phyloP scores from a whole-genome alignment of 2,113 vertebrate species.

The Falco punctatus region DNA sequence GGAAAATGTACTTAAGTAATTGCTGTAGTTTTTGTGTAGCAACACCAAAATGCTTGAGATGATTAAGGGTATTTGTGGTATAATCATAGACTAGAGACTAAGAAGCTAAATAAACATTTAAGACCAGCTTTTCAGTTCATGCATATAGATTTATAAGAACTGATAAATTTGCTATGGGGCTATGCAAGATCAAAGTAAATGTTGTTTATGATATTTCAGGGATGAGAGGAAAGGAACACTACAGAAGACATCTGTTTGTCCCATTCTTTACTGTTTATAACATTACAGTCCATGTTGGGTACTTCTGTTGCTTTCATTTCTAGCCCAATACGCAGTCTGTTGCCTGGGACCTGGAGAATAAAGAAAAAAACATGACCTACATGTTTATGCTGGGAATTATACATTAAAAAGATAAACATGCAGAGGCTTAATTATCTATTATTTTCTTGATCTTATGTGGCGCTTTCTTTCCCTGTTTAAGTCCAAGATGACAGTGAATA shows the following conservation, averaged over 20 bases:
- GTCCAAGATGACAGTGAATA: background rate
- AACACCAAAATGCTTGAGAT: background rate
- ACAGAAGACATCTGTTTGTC: background rate
- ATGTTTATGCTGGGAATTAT: background rate
- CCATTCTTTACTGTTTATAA: constrained; percentile 8
- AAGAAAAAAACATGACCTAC: background rate
- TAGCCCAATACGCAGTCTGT: background rate
- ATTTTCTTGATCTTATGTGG: background rate
- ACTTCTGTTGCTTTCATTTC: background rate
- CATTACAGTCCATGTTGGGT: background rate
- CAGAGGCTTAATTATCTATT: background rate
- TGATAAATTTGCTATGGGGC: background rate
- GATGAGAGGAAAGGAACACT: constrained; percentile 36
- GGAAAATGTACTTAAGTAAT: background rate
- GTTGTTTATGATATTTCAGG: constrained; percentile 13
- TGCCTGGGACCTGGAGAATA: background rate
- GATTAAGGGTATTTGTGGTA: background rate
- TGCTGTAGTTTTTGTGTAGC: background rate
- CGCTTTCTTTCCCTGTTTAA: background rate
- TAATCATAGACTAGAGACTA: background rate
- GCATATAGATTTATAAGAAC: background rate
- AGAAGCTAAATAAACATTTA: constrained; percentile 42
- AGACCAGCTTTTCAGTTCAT: background rate
- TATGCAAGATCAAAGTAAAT: constrained; percentile 12
- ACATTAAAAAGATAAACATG: background rate